phyloP scores from a whole-genome alignment of 2,888 invertebrate genomes.

The Malachius bipustulatus region DNA sequence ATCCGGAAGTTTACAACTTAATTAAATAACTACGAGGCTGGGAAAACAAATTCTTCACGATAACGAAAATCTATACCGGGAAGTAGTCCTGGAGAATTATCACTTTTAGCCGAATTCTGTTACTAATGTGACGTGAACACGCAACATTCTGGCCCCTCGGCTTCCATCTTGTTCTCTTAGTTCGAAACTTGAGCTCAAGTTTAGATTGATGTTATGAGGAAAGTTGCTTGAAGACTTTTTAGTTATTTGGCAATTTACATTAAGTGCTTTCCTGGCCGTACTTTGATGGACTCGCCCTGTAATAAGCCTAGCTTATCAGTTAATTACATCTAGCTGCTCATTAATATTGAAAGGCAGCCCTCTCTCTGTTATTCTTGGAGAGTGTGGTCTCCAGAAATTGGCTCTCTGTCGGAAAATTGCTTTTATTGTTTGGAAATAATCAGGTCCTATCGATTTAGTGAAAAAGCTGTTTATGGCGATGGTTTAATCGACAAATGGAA shows the following conservation, averaged over 20 bases:
- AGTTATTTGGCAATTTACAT: constrained; percentile 29
- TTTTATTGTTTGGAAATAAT: constrained; percentile 2
- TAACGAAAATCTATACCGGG: constrained; percentile 16
- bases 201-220: constrained; percentile 29
- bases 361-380: background rate
- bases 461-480: background rate
- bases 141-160: background rate
- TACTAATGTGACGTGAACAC: constrained; percentile 11
- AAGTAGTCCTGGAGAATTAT: constrained; percentile 14
- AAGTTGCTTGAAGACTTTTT: constrained; percentile 28
- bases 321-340: constrained; percentile 23
- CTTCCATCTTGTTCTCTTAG: background rate
- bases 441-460: background rate
- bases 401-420: background rate
- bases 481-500: constrained; percentile 1
- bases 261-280: constrained; percentile 25
- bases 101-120: constrained; percentile 12
- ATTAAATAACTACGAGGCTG: constrained; percentile 13
- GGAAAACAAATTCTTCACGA: constrained; percentile 13
- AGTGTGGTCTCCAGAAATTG: background rate
- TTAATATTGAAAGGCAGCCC: constrained; percentile 19
- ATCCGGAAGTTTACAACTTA: too few relatives aligned
- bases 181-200: constrained; percentile 18
- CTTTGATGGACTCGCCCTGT: constrained; percentile 23
- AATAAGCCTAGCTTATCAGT: constrained; percentile 22